A percentile compares a stretch with the other conserved stretches of the same genome.
These are phyloP conservation scores for Himalopsyche tibetana DNA, from an alignment of 2,888 invertebrate genomes.

Conservation along the genomic window DNA sequence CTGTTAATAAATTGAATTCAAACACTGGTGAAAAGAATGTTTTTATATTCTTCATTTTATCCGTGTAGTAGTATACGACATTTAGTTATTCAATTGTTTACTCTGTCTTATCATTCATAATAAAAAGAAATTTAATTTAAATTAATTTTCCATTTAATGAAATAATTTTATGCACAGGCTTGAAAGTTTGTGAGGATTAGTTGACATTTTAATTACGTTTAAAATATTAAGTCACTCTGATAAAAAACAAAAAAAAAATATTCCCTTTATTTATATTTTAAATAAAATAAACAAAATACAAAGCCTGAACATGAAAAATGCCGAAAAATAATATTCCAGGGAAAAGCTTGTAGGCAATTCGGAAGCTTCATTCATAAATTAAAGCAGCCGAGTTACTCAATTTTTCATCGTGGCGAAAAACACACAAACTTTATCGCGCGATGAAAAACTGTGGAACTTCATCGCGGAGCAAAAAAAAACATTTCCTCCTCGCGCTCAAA, in stretches of 20 bases:
- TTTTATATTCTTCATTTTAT: too few relatives aligned
- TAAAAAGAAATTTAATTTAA: too few relatives aligned
- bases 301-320: background rate
- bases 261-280: background rate
- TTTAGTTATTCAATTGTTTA: too few relatives aligned
- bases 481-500: background rate
- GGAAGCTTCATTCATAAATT: slow-evolving; percentile 47
- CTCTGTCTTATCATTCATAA: too few relatives aligned
- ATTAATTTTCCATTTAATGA: too few relatives aligned
- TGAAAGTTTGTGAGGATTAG: too few relatives aligned
- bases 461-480: slow-evolving; percentile 33
- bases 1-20: too few relatives aligned
- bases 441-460: slow-evolving; percentile 43
- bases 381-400: slow-evolving; percentile 51
- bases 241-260: background rate
- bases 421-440: slow-evolving; percentile 37
- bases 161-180: too few relatives aligned
- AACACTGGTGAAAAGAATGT: too few relatives aligned
- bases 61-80: too few relatives aligned
- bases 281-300: background rate
- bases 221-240: background rate
- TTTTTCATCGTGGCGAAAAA: slow-evolving; percentile 58
- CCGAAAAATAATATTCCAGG: background rate
- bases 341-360: slow-evolving; percentile 41
- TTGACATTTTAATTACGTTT: too few relatives aligned